Evolutionary conservation across 2,888 invertebrate species (phyloP), one percentile per base, ranked within the genome.

Genomic region (Protula sp.): DNA sequence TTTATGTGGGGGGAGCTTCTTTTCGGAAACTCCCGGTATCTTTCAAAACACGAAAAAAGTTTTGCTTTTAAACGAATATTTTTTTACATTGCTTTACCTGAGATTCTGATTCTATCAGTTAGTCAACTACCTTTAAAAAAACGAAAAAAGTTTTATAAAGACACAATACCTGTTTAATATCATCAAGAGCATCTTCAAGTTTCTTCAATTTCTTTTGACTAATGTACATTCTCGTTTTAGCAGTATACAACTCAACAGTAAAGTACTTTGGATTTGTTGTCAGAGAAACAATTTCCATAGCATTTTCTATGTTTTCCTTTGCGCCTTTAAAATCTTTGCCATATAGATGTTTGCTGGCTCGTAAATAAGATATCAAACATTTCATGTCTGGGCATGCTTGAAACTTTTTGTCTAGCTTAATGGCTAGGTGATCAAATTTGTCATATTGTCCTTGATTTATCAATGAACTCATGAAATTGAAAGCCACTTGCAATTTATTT

Each of bases 91-190:
- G n/a, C n/a, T n/a, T n/a, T n/a, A n/a, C n/a, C n/a, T n/a, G n/a
- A n/a, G n/a, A n/a, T n/a, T n/a, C n/a, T n/a, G n/a, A n/a, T n/a
- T n/a, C n/a, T n/a, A n/a, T n/a, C n/a, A n/a, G n/a, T n/a, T n/a
- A n/a, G n/a, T n/a, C n/a, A n/a, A n/a, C n/a, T n/a, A n/a, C n/a
- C n/a, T n/a, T n/a, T n/a, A n/a, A n/a, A n/a, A n/a, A n/a, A n/a
- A n/a, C n/a, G n/a, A n/a, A n/a, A n/a, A n/a, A n/a, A n/a, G n/a
- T n/a, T n/a, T n/a, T n/a, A n/a, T n/a, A n/a, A n/a, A n/a, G n/a
- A n/a, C n/a, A n/a, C n/a, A n/a, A n/a, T n/a, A n/a, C 63, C 67
- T 67, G 67, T 62, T 67, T 65, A 1, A 63, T 66, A 28, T 67
- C 66, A 52, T 67, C 67, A 0, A 66, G 57, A 0, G 64, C 54